Evolutionary conservation across 2,797 vertebrate genomes (phyloP), one percentile per base, ranked within the genome.

Genomic region (Argyrosomus regius): DNA sequence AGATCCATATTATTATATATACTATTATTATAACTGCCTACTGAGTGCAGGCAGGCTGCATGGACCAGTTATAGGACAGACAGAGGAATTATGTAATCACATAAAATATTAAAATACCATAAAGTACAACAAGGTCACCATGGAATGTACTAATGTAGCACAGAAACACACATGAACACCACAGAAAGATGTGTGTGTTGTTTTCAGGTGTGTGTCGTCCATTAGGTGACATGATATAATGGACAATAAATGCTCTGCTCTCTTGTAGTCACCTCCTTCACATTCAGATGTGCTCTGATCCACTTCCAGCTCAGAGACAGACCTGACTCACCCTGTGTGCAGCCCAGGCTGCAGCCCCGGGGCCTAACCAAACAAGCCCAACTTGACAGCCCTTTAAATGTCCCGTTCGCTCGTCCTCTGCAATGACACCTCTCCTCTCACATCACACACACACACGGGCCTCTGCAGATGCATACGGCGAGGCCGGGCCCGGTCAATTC

Each of bases 361-460:
- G 88, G 89, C 87, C 88, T 85, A 61, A 77, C 68, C 71, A 72
- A 76, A 72, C 89, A 80, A 82, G 72, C 78, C 66, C 24, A 83
- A 83, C 72, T 83, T 87, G 58, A 81, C 88, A 86, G 77, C 85
- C 69, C 75, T 85, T 49, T 80, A 83, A 86, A 79, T 20, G 83
- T 72, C 61, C 79, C 53, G 57, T 45, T 66, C 26, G 1, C 39
- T 58, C 61, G 75, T 82, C 91, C 83, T 81, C 86, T 82, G 88
- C 89, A 86, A 31, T 85, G 89, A 86, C 84, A 78, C 77, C 10
- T 63, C 35, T 20, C 61, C 41, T 58, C 72, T 52, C 72, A 64
- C 54, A 66, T 50, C 49, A 11, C 28, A 35, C 49, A 56, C 77
- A 57, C 59, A 68, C 69, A 39, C 22, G 49, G 65, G 83, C 82